Evolutionary conservation across 1,140 invertebrate genomes (phyloP).

Genomic region (Bilobella aurantiaca): DNA sequence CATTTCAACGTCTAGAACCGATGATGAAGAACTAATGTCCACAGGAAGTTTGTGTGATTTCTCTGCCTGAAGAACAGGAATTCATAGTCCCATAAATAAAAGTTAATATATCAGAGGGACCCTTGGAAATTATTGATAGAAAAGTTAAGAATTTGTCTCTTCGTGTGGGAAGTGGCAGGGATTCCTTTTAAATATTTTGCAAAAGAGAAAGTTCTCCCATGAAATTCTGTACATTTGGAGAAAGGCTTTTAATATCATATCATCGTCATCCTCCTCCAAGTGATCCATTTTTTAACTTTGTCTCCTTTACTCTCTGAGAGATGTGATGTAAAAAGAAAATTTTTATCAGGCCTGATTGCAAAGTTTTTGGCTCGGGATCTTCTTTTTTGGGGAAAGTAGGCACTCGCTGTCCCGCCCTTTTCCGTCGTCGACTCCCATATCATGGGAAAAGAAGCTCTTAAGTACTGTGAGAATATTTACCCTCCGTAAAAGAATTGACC

Average conservation of each 20-base stretch:
- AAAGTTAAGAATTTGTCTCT: background rate
- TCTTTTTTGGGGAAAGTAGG: constrained; percentile 1
- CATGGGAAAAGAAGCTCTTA: background rate
- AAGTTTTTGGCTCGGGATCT: constrained; percentile 22
- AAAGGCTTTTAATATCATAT: constrained; percentile 7
- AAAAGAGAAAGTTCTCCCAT: background rate
- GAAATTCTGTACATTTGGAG: background rate
- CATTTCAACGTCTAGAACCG: background rate
- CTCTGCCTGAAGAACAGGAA: background rate
- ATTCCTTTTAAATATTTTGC: background rate
- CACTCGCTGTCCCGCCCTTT: constrained; percentile 24
- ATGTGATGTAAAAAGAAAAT: constrained; percentile 3
- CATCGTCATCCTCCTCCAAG: background rate
- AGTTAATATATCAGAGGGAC: background rate
- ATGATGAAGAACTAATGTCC: background rate
- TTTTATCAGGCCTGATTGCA: constrained; percentile 34
- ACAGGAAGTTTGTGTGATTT: background rate
- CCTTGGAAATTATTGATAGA: background rate
- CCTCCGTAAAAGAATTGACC: too few relatives aligned
- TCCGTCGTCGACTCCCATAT: background rate
- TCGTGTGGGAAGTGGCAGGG: background rate
- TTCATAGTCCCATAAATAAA: background rate
- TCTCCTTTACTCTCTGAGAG: background rate
- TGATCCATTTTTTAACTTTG: constrained; percentile 5
- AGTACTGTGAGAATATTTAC: too few relatives aligned